phyloP scores from a whole-genome alignment of 1,140 invertebrate genomes.

The roundworm (Caenorhabditis elegans) region DNA sequence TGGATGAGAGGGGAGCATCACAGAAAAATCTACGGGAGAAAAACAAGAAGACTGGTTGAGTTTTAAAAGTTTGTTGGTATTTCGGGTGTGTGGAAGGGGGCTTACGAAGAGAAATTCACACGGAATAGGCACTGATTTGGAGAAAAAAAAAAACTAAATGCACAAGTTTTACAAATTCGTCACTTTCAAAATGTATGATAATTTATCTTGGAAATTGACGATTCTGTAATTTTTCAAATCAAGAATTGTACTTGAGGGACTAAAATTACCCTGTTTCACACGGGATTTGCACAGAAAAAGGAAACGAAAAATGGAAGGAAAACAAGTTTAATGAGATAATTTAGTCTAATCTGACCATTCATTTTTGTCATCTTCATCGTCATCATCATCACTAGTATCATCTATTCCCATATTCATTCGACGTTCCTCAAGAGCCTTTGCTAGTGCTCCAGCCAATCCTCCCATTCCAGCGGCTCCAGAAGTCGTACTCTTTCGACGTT shows the following conservation, averaged over 20 bases:
- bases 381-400: constrained; percentile 45
- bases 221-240: too few relatives aligned
- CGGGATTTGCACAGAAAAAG: background rate
- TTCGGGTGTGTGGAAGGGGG: too few relatives aligned
- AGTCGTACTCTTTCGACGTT: constrained; percentile 41
- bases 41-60: background rate
- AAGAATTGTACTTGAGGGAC: constrained; percentile 1
- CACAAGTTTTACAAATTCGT: too few relatives aligned
- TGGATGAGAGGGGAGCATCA: background rate
- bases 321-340: too few relatives aligned
- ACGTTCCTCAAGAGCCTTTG: constrained; percentile 49
- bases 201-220: too few relatives aligned
- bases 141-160: background rate
- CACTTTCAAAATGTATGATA: too few relatives aligned
- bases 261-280: background rate
- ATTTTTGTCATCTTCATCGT: constrained; percentile 43
- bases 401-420: constrained; percentile 48
- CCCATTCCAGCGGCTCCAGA: constrained; percentile 41
- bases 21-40: background rate
- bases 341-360: constrained; percentile 39
- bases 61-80: too few relatives aligned
- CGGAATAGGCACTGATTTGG: background rate
- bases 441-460: constrained; percentile 45
- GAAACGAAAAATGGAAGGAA: background rate
- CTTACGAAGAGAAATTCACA: background rate